Conservation (phyloP, 2,797 vertebrate species). For the Tenualosa thibaudeaui region DNA sequence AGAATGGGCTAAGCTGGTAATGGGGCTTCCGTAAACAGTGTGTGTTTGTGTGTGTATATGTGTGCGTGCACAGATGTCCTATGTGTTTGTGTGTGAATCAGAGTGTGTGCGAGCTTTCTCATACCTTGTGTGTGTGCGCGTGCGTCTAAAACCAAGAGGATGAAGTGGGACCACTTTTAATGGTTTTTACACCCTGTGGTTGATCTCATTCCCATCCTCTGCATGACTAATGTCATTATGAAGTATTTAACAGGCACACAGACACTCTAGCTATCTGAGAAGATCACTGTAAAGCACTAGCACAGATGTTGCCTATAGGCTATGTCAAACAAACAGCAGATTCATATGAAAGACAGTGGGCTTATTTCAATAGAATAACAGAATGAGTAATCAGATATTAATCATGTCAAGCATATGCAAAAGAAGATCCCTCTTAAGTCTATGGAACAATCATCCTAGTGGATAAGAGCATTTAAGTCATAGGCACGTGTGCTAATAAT, state of each 20-base stretch:
- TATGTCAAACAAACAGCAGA: too few relatives aligned
- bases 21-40: conserved; percentile 55
- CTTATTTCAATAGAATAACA: background rate
- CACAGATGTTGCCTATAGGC: background rate
- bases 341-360: too few relatives aligned
- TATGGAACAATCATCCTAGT: background rate
- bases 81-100: background rate
- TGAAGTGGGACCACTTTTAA: background rate
- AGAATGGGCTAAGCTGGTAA: conserved; percentile 70
- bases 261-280: background rate
- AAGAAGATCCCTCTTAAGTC: background rate
- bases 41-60: conserved; percentile 25
- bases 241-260: background rate
- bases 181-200: background rate
- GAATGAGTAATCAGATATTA: background rate
- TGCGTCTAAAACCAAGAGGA: background rate
- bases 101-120: background rate
- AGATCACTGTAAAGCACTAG: background rate
- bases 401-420: background rate
- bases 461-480: background rate
- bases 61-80: background rate
- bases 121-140: background rate
- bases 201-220: background rate
- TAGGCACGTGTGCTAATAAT: background rate
- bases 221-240: background rate